These are phyloP conservation scores for Athalia circularis DNA, from an alignment of 2,888 invertebrate species.

Conservation along the genomic window DNA sequence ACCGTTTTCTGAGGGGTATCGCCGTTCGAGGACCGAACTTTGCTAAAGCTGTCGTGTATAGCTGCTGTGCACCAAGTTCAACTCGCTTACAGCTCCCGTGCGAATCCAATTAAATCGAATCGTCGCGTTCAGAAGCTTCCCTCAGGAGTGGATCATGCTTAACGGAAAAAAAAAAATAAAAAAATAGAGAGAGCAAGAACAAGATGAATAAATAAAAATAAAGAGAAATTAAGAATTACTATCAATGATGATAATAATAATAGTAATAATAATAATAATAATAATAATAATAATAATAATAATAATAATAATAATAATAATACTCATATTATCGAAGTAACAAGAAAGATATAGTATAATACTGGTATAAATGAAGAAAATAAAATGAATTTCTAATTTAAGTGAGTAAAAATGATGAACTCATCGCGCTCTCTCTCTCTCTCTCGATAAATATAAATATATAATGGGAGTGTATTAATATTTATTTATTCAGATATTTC, in stretches of 20 bases:
- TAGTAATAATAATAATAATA: no score
- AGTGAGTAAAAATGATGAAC: background rate
- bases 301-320: no score
- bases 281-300: no score
- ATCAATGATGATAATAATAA: no score
- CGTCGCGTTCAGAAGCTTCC: background rate
- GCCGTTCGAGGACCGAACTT: constrained; percentile 11
- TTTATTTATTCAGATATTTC: constrained; percentile 11
- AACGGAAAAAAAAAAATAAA: background rate
- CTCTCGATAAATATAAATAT: background rate
- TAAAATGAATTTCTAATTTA: no score
- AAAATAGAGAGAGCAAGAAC: background rate
- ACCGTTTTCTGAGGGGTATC: constrained; percentile 31
- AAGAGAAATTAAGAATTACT: no score
- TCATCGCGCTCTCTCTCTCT: background rate
- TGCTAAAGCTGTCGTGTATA: background rate
- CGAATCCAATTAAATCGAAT: constrained; percentile 39
- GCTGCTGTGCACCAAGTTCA: constrained; percentile 15
- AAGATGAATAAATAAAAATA: no score
- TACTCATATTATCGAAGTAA: no score
- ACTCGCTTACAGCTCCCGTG: constrained; percentile 14
- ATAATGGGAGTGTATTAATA: background rate
- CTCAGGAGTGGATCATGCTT: background rate
- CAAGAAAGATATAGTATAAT: no score
- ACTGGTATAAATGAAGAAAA: no score